Percentiles rank a stretch among this genome's conserved stretches.
Evolutionary conservation across 2,113 vertebrate genomes (phyloP).

Genomic region (Halcyon malimbica): DNA sequence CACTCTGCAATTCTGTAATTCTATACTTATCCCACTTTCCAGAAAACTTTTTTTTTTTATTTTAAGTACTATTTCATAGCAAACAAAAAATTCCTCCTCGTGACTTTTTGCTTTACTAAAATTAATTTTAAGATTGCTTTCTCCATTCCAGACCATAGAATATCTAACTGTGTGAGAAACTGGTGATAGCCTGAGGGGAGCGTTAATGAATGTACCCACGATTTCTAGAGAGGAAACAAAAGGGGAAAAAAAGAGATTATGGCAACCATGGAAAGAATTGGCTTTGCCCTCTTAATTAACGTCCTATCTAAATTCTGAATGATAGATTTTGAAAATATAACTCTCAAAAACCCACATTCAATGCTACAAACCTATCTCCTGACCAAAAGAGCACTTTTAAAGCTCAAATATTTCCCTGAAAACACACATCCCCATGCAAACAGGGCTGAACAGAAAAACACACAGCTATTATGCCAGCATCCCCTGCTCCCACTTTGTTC

Average conservation of each 20-base stretch:
- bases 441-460: neutral
- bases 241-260: neutral
- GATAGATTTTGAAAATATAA: neutral
- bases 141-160: neutral
- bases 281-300: neutral
- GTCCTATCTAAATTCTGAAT: neutral
- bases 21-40: neutral
- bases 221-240: neutral
- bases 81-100: neutral
- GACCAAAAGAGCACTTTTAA: neutral
- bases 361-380: neutral
- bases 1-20: neutral
- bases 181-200: neutral
- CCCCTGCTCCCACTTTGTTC: neutral
- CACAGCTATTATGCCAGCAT: neutral
- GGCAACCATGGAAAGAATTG: neutral
- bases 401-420: neutral
- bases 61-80: neutral
- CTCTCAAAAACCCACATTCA: neutral
- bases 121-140: neutral
- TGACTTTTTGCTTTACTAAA: neutral
- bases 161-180: neutral
- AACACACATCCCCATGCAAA: neutral
- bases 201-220: neutral
- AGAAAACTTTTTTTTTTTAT: neutral